A percentile compares a stretch with the other conserved stretches of the same genome.
Conservation (phyloP, 2,113 vertebrate species). For the Cacatua alba region DNA sequence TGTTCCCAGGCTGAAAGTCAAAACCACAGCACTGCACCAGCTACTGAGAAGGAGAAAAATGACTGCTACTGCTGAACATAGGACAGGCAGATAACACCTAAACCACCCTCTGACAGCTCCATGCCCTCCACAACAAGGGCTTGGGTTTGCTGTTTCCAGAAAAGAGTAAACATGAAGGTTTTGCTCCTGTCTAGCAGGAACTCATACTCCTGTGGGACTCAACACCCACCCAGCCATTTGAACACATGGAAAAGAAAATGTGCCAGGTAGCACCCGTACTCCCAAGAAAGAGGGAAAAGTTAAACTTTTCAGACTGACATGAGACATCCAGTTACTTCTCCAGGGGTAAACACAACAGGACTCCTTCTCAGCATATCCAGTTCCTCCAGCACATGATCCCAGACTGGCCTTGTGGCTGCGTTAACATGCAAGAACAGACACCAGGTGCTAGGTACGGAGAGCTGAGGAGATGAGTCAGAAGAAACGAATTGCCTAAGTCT, state of each 20-base stretch:
- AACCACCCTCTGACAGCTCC: background rate
- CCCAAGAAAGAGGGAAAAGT: background rate
- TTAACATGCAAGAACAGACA: background rate
- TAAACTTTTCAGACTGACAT: background rate
- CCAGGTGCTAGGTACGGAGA: background rate
- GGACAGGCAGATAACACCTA: background rate
- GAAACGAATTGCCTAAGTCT: constrained; percentile 1
- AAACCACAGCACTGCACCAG: background rate
- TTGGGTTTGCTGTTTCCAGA: background rate
- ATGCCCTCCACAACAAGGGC: background rate
- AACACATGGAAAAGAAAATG: background rate
- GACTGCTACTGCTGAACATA: background rate
- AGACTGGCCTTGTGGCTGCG: background rate
- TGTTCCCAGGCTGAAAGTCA: background rate
- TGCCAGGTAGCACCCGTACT: background rate
- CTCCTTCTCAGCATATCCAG: background rate
- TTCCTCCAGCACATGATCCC: background rate
- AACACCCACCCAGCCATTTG: background rate
- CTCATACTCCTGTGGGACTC: background rate
- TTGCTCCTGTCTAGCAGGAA: background rate
- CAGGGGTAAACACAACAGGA: background rate
- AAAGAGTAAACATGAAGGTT: background rate
- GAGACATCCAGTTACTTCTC: background rate
- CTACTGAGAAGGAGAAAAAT: background rate
- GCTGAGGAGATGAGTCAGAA: background rate